Evolutionary conservation across 53 echinoderm and acorn worm genomes (phyloP), one percentile per base, ranked within the genome.

Genomic region (Echinarachnius parma): DNA sequence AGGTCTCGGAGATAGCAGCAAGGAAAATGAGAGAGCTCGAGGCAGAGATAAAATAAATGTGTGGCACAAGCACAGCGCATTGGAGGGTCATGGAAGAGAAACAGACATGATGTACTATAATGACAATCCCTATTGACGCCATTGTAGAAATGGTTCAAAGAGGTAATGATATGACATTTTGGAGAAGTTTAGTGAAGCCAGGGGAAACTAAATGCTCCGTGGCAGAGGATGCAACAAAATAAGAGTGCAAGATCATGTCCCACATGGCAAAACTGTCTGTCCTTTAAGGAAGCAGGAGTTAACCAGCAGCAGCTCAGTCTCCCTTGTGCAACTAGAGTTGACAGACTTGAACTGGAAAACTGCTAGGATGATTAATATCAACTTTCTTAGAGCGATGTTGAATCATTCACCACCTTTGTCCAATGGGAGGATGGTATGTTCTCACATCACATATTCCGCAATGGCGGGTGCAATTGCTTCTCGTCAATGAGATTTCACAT

Each of bases 141-240:
- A 69, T 69, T 22, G 35, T 30, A 20, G 69, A 69, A 33, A 69
- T 69, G 69, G 69, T 69, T 33, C 50, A 48, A 22, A 13, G 69
- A 13, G 69, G 49, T 22, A 69, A 69, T 20, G 69, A 69, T 69
- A 69, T 34, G 69, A 69, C 21, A 69, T 69, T 27, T 23, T 16
- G 9, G 53, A 16, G 21, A 48, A 48, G 29, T 69, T 29, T 19
- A 9, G 0, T 21, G 53, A 52, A 9, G 69, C 69, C 22, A 21
- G 50, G 4, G 16, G 11, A 33, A 20, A 33, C 21, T 69, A 34
- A 13, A 52, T 20, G 11, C 19, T 8, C 32, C 69, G 14, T n/a
- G 31, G 5, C 20, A 34, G 10, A 53, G 52, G 48, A 52, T 69
- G 69, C 3, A 52, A 49, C 31, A 34, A 10, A 69, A 52, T 50